Base-by-base conservation (phyloP, 2,888 invertebrate species). In the Prosopocoilus inquinatus region DNA sequence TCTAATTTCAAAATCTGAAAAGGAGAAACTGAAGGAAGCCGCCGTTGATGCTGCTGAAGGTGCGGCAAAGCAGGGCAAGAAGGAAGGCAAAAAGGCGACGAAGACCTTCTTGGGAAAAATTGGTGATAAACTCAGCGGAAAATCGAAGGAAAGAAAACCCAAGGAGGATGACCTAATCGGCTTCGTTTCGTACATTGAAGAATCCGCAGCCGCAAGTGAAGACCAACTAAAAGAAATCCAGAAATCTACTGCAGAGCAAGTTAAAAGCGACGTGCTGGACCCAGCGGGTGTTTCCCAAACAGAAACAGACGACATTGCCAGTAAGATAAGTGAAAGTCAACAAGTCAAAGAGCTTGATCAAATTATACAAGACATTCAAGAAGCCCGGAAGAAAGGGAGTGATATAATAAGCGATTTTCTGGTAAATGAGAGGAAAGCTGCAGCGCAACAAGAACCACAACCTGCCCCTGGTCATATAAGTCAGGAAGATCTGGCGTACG, bases 121-220 rank as follows among this genome's bases (percentile, higher is more conserved):
- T 28, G 59, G 58, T 4, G 59, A 60, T 13, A 61, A 58, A 51
- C 50, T 62, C 2, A 50, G 54, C 46, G 59, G 57, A n/a, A 60
- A 63, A 55, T 32, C 53, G 28, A 57, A 62, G 35, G 61, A 61
- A 33, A 47, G 47, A 9, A 64, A 69, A 12, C 61, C 67, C 16
- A 49, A 15, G 20, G 20, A 28, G 7, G 20, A 28, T 28, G 20
- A 28, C 7, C 20, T 28, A 28, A 28, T 28, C 1, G 20, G 20
- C 7, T 28, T 28, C 20, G 20, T 28, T 1, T 28, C 20, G 1
- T 28, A 28, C 48, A 11, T 43, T 8, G 50, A 50, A 41, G 38
- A 43, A 41, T 12, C 43, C 2, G 12, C 38, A 9, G 28, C 38
- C 7, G 50, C 32, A 41, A 28, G 47, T 12, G 34, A 32, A 11